Evolutionary conservation across 2,888 invertebrate genomes (phyloP), one percentile per base, ranked within the genome.

Genomic region (Drosophila austrosaltans): DNA sequence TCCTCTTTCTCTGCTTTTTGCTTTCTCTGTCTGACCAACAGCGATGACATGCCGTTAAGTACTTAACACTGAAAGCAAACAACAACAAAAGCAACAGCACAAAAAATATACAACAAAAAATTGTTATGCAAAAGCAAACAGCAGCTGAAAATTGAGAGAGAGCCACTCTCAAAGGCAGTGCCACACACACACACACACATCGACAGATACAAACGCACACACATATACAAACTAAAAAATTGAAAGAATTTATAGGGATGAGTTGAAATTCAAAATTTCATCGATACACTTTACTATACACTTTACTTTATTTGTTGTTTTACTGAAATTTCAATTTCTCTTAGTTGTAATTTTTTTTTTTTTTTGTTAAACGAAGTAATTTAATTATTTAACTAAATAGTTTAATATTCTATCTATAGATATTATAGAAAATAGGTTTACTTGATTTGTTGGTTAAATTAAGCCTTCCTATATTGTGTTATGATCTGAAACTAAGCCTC

Each of bases 61-160:
- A 81, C 72, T 87, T 82, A 81, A 87, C 85, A 72, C 87, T 77
- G 75, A 64, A 72, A 72, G 79, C 88, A 85, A 89, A 88, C 75
- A 83, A 71, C 68, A 73, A 66, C 66, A 67, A 30, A 30, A 30
- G 58, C 62, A 62, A 56, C 10, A 3, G 8, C 36, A 36, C 67
- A 53, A 53, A 25, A 48, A 20, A 36, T 54, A 56, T 63, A 57
- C 28, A 53, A 54, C 57, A 48, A 60, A 59, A 57, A 44, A 62
- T 73, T 79, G 72, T 82, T 77, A 75, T 79, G 81, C 86, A 74
- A 80, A 74, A 58, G 69, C 73, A 86, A 80, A 88, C 83, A 77
- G 61, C 69, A 62, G 68, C 66, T 62, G 66, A 69, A 84, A 78
- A 72, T 84, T 66, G 73, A 70, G 59, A 70, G 59, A 59, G 70